phyloP scores from a whole-genome alignment of 37 sponge, comb jelly and placozoan species.

The Ianthella basta region DNA sequence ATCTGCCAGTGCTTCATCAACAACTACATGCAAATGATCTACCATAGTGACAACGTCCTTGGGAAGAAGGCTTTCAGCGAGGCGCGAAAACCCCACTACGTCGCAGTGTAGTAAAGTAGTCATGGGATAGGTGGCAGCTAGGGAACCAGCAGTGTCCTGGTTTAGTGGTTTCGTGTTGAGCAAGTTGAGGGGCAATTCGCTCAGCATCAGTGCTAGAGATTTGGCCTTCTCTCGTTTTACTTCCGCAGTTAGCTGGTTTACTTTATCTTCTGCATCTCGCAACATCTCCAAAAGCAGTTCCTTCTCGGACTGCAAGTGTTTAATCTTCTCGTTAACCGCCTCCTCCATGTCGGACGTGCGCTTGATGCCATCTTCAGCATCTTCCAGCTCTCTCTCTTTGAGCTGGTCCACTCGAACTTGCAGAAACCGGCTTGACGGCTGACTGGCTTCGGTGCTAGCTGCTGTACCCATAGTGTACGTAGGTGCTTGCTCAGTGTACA shows the following conservation, averaged over 20 bases:
- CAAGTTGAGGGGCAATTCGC: slow-evolving; percentile 66
- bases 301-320: slow-evolving; percentile 42
- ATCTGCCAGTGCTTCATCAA: slow-evolving; percentile 62
- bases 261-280: neutral
- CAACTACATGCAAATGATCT: slow-evolving; percentile 61
- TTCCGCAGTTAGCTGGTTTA: slow-evolving; percentile 4
- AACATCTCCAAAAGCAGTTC: slow-evolving; percentile 48
- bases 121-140: neutral
- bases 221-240: slow-evolving; percentile 55
- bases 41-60: slow-evolving; percentile 55
- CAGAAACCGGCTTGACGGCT: slow-evolving; percentile 9
- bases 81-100: slow-evolving; percentile 61
- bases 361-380: neutral
- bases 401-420: slow-evolving; percentile 1
- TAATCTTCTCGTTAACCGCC: slow-evolving; percentile 11
- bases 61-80: slow-evolving; percentile 59
- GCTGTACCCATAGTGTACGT: slow-evolving; percentile 32
- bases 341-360: neutral
- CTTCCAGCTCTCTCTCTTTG: neutral
- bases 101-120: slow-evolving; percentile 39
- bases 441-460: slow-evolving; percentile 4
- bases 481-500: too few species aligned
- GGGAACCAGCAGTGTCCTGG: neutral
- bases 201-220: slow-evolving; percentile 57
- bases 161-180: slow-evolving; percentile 20